phyloP scores from a whole-genome alignment of 2,797 vertebrate genomes.

The Pogoniulus pusillus region DNA sequence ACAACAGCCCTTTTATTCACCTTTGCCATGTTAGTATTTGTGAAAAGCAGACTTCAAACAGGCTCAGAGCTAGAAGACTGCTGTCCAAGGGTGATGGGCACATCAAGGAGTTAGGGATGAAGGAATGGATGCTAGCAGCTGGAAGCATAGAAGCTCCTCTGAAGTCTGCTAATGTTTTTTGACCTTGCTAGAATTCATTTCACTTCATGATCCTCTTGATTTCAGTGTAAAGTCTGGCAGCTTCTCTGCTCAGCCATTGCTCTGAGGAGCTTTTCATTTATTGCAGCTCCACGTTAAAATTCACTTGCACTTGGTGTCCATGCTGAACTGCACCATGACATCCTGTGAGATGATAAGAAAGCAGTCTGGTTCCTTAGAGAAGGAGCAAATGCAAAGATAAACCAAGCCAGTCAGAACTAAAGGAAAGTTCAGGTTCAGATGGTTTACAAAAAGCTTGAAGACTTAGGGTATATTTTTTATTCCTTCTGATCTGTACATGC shows the following conservation, averaged over 20 bases:
- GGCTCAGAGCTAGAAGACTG: background rate
- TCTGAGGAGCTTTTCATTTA: background rate
- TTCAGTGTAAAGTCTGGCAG: background rate
- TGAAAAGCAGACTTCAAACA: background rate
- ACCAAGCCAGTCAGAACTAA: background rate
- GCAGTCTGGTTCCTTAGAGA: background rate
- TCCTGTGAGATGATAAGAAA: background rate
- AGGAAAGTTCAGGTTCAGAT: background rate
- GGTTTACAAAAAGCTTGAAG: background rate
- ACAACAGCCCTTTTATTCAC: background rate
- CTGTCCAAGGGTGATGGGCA: background rate
- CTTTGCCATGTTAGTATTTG: background rate
- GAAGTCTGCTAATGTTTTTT: background rate
- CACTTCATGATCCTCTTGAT: background rate
- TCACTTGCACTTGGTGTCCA: background rate
- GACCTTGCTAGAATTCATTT: conserved; percentile 30
- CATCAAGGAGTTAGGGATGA: background rate
- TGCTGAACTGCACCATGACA: background rate
- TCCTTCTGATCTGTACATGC: background rate
- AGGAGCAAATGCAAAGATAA: background rate
- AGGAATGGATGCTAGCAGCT: background rate
- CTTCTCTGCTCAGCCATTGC: background rate
- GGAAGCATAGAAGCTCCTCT: conserved; percentile 8
- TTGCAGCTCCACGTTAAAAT: background rate
- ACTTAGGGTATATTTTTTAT: background rate